Evolutionary conservation across 2,888 invertebrate species (phyloP).

Genomic region (Lasioglossum morio): DNA sequence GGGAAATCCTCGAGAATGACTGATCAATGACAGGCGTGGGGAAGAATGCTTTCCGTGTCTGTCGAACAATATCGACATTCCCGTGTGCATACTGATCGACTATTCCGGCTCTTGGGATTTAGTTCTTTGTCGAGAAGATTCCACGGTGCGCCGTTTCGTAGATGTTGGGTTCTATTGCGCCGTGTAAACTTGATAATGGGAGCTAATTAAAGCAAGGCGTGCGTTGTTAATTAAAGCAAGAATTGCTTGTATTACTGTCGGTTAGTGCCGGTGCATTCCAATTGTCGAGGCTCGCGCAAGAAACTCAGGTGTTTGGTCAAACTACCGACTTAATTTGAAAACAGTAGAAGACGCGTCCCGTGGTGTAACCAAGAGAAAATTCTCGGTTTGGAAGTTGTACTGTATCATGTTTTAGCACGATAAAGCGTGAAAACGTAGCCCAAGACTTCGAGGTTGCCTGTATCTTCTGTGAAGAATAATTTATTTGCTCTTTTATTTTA

Average conservation of each 20-base stretch:
- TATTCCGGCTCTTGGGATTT: background rate
- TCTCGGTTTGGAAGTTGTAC: background rate
- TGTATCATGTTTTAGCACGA: background rate
- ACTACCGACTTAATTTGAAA: background rate
- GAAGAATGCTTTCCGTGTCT: conserved; percentile 29
- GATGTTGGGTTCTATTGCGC: background rate
- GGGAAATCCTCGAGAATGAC: conserved; percentile 18
- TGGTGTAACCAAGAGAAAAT: background rate
- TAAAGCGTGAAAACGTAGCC: background rate
- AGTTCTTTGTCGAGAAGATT: conserved; percentile 2
- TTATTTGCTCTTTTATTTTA: background rate
- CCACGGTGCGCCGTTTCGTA: background rate
- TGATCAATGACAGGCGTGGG: conserved; percentile 15
- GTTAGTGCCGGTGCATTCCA: conserved; percentile 4
- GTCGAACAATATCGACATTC: conserved; percentile 35
- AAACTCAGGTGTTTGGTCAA: background rate
- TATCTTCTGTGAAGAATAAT: background rate
- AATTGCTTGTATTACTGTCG: conserved; percentile 13
- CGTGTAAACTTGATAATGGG: conserved; percentile 20
- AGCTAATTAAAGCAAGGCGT: conserved; percentile 16
- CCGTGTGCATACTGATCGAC: background rate
- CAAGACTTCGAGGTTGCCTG: background rate
- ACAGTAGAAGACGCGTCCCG: background rate
- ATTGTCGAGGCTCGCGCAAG: background rate
- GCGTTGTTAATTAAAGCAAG: conserved; percentile 41